Percentiles rank a stretch among this genome's conserved stretches.
These are phyloP conservation scores for Chrysoperla carnea DNA, from an alignment of 1,140 invertebrate species.

Conservation along the genomic window DNA sequence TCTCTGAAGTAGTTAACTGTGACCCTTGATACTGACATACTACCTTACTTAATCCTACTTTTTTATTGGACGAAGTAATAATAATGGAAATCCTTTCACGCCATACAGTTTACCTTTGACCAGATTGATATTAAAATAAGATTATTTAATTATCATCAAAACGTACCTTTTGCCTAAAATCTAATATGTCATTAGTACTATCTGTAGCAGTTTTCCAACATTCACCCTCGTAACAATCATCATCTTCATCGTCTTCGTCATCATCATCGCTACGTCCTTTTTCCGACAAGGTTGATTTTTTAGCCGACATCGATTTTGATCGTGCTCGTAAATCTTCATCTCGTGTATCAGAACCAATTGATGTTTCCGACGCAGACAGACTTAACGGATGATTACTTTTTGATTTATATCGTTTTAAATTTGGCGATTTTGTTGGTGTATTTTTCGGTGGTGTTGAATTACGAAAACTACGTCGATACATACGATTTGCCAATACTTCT, in stretches of 20 bases:
- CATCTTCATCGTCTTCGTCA: not conserved
- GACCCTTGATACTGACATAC: too few species aligned
- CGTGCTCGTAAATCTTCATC: conserved; percentile 10
- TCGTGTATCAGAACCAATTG: conserved; percentile 8
- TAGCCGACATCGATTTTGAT: conserved; percentile 5
- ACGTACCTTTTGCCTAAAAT: not conserved
- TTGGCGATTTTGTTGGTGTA: conserved; percentile 25
- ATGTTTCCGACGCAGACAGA: conserved; percentile 32
- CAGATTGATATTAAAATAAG: too few species aligned
- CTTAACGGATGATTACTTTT: conserved; percentile 27
- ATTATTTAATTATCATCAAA: too few species aligned
- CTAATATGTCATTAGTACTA: not conserved
- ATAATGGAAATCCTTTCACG: too few species aligned
- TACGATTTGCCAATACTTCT: conserved; percentile 37
- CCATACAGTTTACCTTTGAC: too few species aligned
- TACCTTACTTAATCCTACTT: too few species aligned
- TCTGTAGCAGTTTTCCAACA: not conserved
- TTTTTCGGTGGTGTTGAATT: conserved; percentile 19
- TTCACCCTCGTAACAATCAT: not conserved
- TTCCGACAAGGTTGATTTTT: not conserved
- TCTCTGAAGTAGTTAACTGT: too few species aligned
- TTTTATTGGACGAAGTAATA: too few species aligned
- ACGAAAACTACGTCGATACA: conserved; percentile 29
- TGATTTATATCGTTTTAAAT: conserved; percentile 24
- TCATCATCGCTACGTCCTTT: not conserved